phyloP scores from a whole-genome alignment of 2,113 vertebrate genomes.

The Perca flavescens region DNA sequence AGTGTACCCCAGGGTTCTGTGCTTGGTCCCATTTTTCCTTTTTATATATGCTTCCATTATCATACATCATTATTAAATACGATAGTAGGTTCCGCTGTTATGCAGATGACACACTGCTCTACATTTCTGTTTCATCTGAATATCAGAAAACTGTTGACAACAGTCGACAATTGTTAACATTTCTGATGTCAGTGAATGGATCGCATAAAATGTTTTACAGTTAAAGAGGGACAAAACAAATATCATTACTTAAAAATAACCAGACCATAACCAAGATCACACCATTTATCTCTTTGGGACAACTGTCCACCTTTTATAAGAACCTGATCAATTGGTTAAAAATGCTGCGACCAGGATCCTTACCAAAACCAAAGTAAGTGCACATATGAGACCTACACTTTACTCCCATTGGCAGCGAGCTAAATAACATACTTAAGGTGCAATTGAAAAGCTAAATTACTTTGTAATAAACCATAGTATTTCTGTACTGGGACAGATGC shows the following conservation, averaged over 20 bases:
- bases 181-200: not conserved
- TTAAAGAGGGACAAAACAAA: not conserved
- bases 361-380: not conserved
- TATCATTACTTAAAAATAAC: not conserved
- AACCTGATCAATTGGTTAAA: not conserved
- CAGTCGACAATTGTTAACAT: not conserved
- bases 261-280: not conserved
- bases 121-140: not conserved
- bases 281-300: not conserved
- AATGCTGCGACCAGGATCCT: no score
- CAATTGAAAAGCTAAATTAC: not conserved
- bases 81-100: not conserved
- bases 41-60: not conserved
- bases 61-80: not conserved
- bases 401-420: not conserved
- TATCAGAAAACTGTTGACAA: not conserved
- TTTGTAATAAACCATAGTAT: not conserved
- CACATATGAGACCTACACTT: not conserved
- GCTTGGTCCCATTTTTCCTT: not conserved
- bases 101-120: not conserved
- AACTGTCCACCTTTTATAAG: not conserved
- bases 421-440: not conserved
- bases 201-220: not conserved
- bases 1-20: slow-evolving; percentile 15
- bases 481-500: not conserved